Percentiles rank a stretch among this genome's conserved stretches.
Evolutionary conservation across 2,113 vertebrate genomes (phyloP).

Genomic region (Austrofundulus limnaeus): DNA sequence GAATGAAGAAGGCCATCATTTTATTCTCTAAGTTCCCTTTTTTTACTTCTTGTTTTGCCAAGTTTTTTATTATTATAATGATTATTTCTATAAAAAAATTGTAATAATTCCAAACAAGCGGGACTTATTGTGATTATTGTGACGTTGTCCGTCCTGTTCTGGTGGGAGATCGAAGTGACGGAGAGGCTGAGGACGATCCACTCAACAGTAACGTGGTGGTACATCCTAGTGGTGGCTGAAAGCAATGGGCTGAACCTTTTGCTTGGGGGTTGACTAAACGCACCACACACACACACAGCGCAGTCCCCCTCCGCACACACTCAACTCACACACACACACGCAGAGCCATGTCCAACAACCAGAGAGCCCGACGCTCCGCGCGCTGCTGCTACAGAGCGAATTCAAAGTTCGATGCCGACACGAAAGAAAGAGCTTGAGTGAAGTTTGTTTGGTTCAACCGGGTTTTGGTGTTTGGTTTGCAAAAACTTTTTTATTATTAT

Average conservation of each 20-base stretch:
- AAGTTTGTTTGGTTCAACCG: conserved; percentile 6
- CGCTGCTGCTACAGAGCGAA: conserved; percentile 43
- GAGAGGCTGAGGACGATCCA: conserved; percentile 53
- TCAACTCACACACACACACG: conserved; percentile 42
- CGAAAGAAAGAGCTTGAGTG: conserved; percentile 6
- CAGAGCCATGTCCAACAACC: conserved; percentile 55
- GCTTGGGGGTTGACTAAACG: conserved; percentile 74
- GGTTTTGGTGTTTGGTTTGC: conserved; percentile 20
- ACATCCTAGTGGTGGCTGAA: conserved; percentile 83
- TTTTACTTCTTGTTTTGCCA: too few relatives aligned
- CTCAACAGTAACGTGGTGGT: conserved; percentile 79
- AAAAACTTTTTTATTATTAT: not conserved
- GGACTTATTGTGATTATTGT: conserved; percentile 9
- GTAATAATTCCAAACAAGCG: too few relatives aligned
- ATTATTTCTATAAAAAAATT: too few relatives aligned
- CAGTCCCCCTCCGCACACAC: conserved; percentile 65
- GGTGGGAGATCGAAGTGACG: conserved; percentile 58
- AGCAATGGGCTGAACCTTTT: conserved; percentile 80
- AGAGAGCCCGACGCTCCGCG: conserved; percentile 45
- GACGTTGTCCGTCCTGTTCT: conserved; percentile 25
- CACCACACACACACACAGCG: conserved; percentile 71
- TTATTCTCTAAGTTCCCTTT: too few relatives aligned
- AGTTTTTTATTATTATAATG: too few relatives aligned
- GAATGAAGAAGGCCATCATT: too few relatives aligned
- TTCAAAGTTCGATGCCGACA: conserved; percentile 45